phyloP scores from a whole-genome alignment of 2,113 vertebrate species.

The Picathartes gymnocephalus region DNA sequence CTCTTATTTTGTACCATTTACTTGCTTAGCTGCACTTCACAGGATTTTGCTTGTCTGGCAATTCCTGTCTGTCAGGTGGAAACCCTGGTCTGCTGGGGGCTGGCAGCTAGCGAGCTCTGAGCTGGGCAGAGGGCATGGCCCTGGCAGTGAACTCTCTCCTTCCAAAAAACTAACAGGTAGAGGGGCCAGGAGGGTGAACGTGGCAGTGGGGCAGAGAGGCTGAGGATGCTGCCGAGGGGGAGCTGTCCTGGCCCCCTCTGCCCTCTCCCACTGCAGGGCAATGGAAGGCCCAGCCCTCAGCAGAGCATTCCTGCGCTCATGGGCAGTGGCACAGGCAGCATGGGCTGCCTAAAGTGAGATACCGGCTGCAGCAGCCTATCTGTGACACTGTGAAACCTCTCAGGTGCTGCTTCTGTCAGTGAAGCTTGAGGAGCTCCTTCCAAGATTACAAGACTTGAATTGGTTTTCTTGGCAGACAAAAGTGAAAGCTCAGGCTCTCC shows the following conservation, averaged over 20 bases:
- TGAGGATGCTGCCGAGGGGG: neutral
- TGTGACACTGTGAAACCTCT: neutral
- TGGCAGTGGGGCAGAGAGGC: neutral
- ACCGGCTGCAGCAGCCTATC: neutral
- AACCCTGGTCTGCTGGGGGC: neutral
- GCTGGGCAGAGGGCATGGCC: neutral
- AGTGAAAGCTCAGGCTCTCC: neutral
- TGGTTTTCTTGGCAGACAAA: rapidly evolving
- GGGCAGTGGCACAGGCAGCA: neutral
- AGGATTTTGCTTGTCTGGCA: neutral
- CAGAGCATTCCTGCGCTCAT: neutral
- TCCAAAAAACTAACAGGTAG: neutral
- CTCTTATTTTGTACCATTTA: neutral
- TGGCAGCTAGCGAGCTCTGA: neutral
- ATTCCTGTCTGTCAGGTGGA: neutral
- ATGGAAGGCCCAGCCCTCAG: neutral
- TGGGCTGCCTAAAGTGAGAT: rapidly evolving
- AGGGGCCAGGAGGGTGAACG: neutral
- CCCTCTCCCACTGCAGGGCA: neutral
- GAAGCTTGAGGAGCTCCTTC: neutral
- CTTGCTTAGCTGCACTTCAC: neutral
- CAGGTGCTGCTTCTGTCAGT: neutral
- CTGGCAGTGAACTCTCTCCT: neutral
- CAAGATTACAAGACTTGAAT: neutral
- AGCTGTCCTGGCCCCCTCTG: neutral